A percentile compares a stretch with the other conserved stretches of the same genome.
Evolutionary conservation across 2,888 invertebrate species (phyloP).

Genomic region (Aleiodes alternator): DNA sequence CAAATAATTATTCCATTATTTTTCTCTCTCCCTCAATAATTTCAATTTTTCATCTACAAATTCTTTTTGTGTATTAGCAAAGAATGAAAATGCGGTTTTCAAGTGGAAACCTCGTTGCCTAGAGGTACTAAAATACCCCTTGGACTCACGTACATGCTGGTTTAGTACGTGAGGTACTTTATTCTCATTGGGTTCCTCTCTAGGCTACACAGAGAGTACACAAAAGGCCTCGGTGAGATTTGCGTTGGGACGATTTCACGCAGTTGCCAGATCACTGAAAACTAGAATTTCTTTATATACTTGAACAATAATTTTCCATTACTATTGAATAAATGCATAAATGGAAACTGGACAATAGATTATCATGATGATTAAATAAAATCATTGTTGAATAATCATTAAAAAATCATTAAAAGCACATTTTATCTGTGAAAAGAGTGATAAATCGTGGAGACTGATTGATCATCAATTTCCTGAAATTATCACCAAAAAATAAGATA

Average conservation of each 20-base stretch:
- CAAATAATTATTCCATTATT: too few relatives aligned
- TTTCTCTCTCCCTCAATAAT: not conserved
- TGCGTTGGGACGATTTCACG: slow-evolving; percentile 46
- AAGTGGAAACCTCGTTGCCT: slow-evolving; percentile 19
- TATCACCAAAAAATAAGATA: too few relatives aligned
- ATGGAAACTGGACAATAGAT: slow-evolving; percentile 9
- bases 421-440: too few relatives aligned
- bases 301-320: slow-evolving; percentile 24
- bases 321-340: slow-evolving; percentile 9
- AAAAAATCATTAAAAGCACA: too few relatives aligned
- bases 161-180: slow-evolving; percentile 39
- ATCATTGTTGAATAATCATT: too few relatives aligned
- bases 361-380: not conserved
- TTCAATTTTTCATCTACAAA: not conserved
- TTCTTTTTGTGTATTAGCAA: not conserved
- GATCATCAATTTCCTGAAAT: too few relatives aligned
- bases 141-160: slow-evolving; percentile 25
- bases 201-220: slow-evolving; percentile 28
- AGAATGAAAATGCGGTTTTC: slow-evolving; percentile 15
- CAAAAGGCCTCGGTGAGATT: slow-evolving; percentile 41
- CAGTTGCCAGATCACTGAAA: slow-evolving; percentile 54
- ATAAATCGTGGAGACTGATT: too few relatives aligned
- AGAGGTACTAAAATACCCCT: slow-evolving; percentile 28
- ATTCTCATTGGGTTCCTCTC: slow-evolving; percentile 41
- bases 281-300: slow-evolving; percentile 35